Evolutionary conservation across 2,888 invertebrate species (phyloP).

Genomic region (Thera obeliscata): DNA sequence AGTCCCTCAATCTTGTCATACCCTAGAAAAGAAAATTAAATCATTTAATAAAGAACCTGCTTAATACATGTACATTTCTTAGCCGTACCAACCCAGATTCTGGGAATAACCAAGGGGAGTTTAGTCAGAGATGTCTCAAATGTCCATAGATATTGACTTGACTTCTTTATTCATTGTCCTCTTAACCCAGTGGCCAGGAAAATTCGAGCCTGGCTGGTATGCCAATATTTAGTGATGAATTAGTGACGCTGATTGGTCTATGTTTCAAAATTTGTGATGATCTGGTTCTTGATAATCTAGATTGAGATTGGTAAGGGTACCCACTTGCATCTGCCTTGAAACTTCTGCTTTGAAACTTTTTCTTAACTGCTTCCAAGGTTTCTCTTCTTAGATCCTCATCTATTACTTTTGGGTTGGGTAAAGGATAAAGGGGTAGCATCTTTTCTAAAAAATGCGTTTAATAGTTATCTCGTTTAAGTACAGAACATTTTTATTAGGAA

Average conservation of each 20-base stretch:
- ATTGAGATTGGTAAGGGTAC: constrained; percentile 24
- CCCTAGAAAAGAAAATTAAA: constrained; percentile 57
- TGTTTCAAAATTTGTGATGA: too few species aligned
- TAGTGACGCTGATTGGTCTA: too few species aligned
- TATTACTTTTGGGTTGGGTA: constrained; percentile 47
- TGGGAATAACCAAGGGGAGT: too few species aligned
- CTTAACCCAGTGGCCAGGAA: too few species aligned
- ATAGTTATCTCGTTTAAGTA: neutral
- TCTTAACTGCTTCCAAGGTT: constrained; percentile 54
- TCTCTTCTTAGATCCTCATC: constrained; percentile 58
- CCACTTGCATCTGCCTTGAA: constrained; percentile 68
- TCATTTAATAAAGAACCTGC: neutral
- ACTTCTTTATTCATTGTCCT: too few species aligned
- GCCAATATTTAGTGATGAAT: too few species aligned
- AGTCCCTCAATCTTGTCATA: constrained; percentile 77
- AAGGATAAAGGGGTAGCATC: neutral
- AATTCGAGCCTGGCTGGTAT: too few species aligned
- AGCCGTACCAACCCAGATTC: too few species aligned
- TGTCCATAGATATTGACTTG: too few species aligned
- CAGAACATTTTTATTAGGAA: neutral
- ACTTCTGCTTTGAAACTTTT: constrained; percentile 62
- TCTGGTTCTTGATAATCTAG: too few species aligned
- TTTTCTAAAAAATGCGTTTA: constrained; percentile 38
- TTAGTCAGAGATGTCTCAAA: too few species aligned
- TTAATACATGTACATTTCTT: neutral